Percentiles rank a stretch among this genome's conserved stretches.
Conservation (phyloP, 2,888 invertebrate species). For the Copidosoma aretas region DNA sequence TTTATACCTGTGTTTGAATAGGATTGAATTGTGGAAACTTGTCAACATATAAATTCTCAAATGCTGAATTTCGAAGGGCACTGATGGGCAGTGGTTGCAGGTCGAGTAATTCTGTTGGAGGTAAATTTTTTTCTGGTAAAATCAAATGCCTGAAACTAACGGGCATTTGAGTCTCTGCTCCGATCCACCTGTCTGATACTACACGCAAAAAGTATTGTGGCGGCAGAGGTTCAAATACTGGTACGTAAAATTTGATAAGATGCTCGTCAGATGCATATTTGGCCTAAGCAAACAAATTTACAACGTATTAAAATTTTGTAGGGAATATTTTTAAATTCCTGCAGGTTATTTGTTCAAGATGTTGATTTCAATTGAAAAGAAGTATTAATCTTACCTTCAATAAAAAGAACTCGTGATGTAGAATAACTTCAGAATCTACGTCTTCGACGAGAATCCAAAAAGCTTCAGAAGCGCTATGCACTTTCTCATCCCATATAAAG, state of each 20-base stretch:
- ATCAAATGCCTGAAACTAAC: conserved; percentile 97
- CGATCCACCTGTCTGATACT: conserved; percentile 91
- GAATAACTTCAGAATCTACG: conserved; percentile 85
- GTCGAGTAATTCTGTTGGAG: conserved; percentile 96
- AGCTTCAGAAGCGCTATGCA: conserved; percentile 81
- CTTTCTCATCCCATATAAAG: conserved; percentile 99
- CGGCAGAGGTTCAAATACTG: conserved; percentile 97
- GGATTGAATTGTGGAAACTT: conserved; percentile 96
- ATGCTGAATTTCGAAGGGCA: conserved; percentile 85
- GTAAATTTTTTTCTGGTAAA: conserved; percentile 96
- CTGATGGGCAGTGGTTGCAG: conserved; percentile 95
- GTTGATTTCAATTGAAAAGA: not conserved
- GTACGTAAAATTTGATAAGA: conserved; percentile 95
- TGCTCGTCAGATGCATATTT: conserved; percentile 96
- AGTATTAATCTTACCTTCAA: conserved; percentile 68
- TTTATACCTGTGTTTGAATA: conserved; percentile 82
- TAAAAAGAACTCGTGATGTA: conserved; percentile 90
- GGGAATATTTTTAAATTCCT: not conserved
- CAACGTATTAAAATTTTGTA: not conserved
- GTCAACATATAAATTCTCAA: conserved; percentile 84
- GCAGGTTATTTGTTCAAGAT: not conserved
- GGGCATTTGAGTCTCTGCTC: conserved; percentile 93
- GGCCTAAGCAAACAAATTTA: conserved; percentile 59
- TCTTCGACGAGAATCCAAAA: conserved; percentile 90
- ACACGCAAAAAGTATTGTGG: conserved; percentile 96